Conservation (phyloP, 2,888 invertebrate species). For the Napeogenes inachia region DNA sequence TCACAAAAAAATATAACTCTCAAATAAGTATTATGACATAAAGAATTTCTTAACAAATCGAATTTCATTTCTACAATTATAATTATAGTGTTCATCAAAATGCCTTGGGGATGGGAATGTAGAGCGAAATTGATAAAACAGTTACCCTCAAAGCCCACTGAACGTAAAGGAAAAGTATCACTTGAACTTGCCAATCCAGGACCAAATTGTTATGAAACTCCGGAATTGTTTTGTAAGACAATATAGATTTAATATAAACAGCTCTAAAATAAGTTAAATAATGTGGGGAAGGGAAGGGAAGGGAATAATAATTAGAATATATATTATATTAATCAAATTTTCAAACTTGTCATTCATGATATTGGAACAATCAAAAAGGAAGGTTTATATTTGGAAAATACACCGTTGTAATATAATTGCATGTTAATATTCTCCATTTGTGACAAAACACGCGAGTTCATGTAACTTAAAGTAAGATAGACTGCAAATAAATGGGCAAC, state of each 20-base stretch:
- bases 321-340: no score
- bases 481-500: no score
- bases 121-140: constrained; percentile 55
- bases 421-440: no score
- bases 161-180: constrained; percentile 34
- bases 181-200: constrained; percentile 40
- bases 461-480: no score
- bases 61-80: neutral
- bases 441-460: no score
- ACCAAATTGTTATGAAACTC: constrained; percentile 50
- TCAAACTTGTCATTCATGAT: no score
- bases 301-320: no score
- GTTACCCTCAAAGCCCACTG: constrained; percentile 45
- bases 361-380: no score
- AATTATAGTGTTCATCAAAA: constrained; percentile 24
- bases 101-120: constrained; percentile 66
- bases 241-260: neutral
- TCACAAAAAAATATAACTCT: neutral
- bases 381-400: no score
- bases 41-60: neutral
- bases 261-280: no score
- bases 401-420: no score
- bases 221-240: constrained; percentile 51
- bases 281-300: no score
- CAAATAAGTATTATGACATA: neutral